Evolutionary conservation across 2,113 vertebrate genomes (phyloP).

Genomic region (Elephas maximus): DNA sequence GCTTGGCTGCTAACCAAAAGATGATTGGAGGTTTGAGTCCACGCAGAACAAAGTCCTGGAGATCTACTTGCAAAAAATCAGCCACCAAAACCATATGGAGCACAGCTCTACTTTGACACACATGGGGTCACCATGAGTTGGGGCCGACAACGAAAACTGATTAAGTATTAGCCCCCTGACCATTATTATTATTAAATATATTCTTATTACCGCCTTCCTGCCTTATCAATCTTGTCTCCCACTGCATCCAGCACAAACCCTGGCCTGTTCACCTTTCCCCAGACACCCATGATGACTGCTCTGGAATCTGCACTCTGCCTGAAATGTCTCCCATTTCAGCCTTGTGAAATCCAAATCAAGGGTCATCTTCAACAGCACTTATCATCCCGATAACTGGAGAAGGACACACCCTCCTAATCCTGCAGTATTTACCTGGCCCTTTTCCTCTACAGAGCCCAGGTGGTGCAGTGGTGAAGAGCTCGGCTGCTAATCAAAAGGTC

Average conservation of each 20-base stretch:
- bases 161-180: neutral
- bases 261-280: neutral
- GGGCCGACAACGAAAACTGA: neutral
- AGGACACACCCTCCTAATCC: neutral
- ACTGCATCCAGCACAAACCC: neutral
- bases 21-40: neutral
- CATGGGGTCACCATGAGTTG: neutral
- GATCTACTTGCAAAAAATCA: neutral
- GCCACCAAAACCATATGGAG: neutral
- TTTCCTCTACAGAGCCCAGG: neutral
- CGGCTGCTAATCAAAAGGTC: no score
- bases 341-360: constrained; percentile 10
- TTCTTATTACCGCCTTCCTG: neutral
- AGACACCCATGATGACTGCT: neutral
- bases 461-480: no score
- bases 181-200: neutral
- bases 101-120: neutral
- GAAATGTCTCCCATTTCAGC: neutral
- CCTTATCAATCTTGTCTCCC: neutral
- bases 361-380: neutral
- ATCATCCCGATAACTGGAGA: no score
- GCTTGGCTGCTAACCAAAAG: neutral
- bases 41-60: neutral
- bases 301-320: neutral
- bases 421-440: accelerated